These are phyloP conservation scores for Hanleya hanleyi DNA, from an alignment of 2,888 invertebrate species.

Conservation along the genomic window DNA sequence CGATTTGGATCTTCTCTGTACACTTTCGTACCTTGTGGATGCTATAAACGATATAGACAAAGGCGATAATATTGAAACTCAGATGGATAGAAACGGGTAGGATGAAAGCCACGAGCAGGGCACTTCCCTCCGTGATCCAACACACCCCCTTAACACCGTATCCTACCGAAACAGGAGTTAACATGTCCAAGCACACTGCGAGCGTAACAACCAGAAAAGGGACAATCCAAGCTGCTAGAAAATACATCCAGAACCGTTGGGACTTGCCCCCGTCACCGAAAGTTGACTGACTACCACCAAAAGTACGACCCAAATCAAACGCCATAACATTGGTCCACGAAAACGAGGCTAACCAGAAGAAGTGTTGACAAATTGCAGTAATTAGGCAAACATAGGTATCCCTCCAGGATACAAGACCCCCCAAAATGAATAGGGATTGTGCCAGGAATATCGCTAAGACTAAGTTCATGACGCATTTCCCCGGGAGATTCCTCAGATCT, in stretches of 20 bases:
- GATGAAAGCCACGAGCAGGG: neutral
- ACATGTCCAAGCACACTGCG: neutral
- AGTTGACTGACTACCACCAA: neutral
- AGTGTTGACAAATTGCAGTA: neutral
- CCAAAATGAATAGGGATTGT: neutral
- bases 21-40: neutral
- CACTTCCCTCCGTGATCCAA: neutral
- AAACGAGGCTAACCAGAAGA: conserved; percentile 10
- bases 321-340: conserved; percentile 8
- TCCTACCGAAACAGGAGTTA: neutral
- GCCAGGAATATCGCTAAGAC: neutral
- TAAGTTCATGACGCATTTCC: neutral
- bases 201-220: neutral
- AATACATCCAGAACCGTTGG: neutral
- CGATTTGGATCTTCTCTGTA: neutral
- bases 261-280: neutral
- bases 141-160: neutral
- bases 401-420: neutral
- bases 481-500: neutral
- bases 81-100: neutral
- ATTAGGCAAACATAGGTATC: neutral
- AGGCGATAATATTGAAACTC: neutral
- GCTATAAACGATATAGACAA: neutral
- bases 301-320: neutral
- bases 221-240: neutral